phyloP scores from a whole-genome alignment of 92 coral and sea anemone genomes.

The Virgularia gustaviana region DNA sequence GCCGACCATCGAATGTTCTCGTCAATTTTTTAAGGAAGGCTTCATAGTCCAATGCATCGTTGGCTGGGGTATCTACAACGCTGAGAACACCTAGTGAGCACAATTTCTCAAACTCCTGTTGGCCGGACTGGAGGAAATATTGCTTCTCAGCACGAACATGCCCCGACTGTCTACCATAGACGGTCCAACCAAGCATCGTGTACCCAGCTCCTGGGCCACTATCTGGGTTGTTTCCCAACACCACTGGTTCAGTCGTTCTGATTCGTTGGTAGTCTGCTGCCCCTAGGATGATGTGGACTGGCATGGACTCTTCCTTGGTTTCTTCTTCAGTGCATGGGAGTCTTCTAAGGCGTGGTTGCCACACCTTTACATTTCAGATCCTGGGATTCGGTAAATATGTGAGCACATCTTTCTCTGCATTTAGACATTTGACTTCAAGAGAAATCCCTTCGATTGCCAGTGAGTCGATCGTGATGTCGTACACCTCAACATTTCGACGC shows the following conservation, averaged over 20 bases:
- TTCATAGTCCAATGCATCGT: too few relatives aligned
- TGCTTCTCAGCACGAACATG: conserved; percentile 46
- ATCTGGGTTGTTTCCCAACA: conserved; percentile 53
- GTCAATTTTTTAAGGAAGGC: too few relatives aligned
- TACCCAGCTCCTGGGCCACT: conserved; percentile 61
- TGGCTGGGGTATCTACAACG: conserved; percentile 32
- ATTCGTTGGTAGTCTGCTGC: conserved; percentile 48
- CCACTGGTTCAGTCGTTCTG: conserved; percentile 37
- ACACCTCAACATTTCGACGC: conserved; percentile 20
- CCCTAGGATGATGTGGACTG: conserved; percentile 56
- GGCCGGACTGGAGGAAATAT: conserved; percentile 42
- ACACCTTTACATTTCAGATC: conserved; percentile 7
- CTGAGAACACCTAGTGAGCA: conserved; percentile 68
- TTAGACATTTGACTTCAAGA: conserved; percentile 35
- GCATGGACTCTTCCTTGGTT: not conserved
- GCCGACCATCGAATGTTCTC: too few relatives aligned
- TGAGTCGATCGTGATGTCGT: conserved; percentile 26
- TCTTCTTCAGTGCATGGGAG: conserved; percentile 39
- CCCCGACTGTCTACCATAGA: conserved; percentile 15
- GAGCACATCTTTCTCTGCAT: conserved; percentile 12
- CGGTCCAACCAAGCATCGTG: conserved; percentile 56
- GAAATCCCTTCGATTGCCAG: conserved; percentile 31
- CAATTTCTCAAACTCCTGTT: conserved; percentile 56
- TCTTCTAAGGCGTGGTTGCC: conserved; percentile 9
- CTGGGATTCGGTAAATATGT: conserved; percentile 33